Conservation (phyloP, 2,888 invertebrate genomes). For the Apodemia mormo region DNA sequence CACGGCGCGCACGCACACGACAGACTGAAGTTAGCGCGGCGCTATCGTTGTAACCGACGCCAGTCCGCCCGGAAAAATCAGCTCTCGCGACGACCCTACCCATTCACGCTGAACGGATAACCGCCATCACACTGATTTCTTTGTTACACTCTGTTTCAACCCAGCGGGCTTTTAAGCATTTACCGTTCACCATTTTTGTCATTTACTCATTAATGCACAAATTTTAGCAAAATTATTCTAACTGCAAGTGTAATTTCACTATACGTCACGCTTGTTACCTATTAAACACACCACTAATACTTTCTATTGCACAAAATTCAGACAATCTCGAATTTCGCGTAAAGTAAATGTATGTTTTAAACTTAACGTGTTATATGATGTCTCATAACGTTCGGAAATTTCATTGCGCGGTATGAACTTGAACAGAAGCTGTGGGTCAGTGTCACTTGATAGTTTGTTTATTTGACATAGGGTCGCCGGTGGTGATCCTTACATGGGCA, state of each 20-base stretch:
- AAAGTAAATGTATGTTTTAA: not conserved
- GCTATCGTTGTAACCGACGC: slow-evolving; percentile 59
- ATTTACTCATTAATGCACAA: slow-evolving; percentile 16
- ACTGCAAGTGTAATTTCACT: slow-evolving; percentile 55
- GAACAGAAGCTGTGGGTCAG: slow-evolving; percentile 52
- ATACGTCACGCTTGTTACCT: slow-evolving; percentile 64
- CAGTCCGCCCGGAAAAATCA: slow-evolving; percentile 70
- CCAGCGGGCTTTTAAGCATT: slow-evolving; percentile 39
- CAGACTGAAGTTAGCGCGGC: slow-evolving; percentile 62
- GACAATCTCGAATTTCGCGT: not conserved
- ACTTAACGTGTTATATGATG: not conserved
- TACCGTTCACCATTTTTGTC: slow-evolving; percentile 31
- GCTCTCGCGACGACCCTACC: slow-evolving; percentile 76
- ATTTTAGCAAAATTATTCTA: slow-evolving; percentile 35
- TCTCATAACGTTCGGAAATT: not conserved
- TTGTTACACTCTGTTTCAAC: slow-evolving; percentile 72
- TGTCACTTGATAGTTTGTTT: slow-evolving; percentile 71
- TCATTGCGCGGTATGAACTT: not conserved
- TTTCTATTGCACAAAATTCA: slow-evolving; percentile 64
- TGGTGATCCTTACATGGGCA: slow-evolving; percentile 43
- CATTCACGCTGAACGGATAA: slow-evolving; percentile 75
- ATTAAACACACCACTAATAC: slow-evolving; percentile 51
- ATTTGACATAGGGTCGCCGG: slow-evolving; percentile 61
- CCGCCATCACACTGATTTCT: slow-evolving; percentile 61
- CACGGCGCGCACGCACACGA: slow-evolving; percentile 77